Evolutionary conservation across 1,140 invertebrate genomes (phyloP), one percentile per base, ranked within the genome.

Genomic region (Homarus americanus): DNA sequence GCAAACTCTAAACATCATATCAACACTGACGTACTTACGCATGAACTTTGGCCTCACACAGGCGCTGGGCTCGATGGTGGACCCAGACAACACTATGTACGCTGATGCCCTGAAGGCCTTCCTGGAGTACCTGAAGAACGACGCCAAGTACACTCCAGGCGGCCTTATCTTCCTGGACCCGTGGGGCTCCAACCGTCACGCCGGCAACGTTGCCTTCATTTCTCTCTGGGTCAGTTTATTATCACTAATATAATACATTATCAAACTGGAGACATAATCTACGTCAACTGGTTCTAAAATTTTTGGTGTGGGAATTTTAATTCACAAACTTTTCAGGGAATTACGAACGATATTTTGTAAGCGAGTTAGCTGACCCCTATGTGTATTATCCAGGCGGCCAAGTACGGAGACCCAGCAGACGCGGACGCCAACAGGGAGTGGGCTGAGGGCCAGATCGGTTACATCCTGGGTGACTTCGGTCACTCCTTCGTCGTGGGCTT

Each of bases 401-500:
- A 58, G 53, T 58, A 58, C 20, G 53, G 53, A 58, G 53, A 58
- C 53, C 53, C 63, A 32, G 63, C 63, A 10, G 63, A 69, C n/a
- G n/a, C 28, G 7, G 63, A 7, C n/a, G 28, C 28, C n/a, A 69
- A 32, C n/a, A 82, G 93, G 0, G 89, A 94, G 40, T 96, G 93
- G 96, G 96, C 20, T 94, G 95, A 15, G 92, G 93, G 95, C 91
- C 96, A 96, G 93, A 95, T 96, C 69, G 93, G 95, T 92, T 96
- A 96, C 93, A 95, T 96, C 88, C 94, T 96, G 0, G 96, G 96
- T 1, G 94, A 95, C 85, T 93, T 93, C 87, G 96, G 96, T 4
- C 94, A 95, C 79, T 96, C 96, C 93, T 97, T 94, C 93, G 95
- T 96, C 1, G 95, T 96, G 40, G 96, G 96, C 12, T 96, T 95